phyloP scores from a whole-genome alignment of 2,888 invertebrate species.

The Phanerotoma sp. region DNA sequence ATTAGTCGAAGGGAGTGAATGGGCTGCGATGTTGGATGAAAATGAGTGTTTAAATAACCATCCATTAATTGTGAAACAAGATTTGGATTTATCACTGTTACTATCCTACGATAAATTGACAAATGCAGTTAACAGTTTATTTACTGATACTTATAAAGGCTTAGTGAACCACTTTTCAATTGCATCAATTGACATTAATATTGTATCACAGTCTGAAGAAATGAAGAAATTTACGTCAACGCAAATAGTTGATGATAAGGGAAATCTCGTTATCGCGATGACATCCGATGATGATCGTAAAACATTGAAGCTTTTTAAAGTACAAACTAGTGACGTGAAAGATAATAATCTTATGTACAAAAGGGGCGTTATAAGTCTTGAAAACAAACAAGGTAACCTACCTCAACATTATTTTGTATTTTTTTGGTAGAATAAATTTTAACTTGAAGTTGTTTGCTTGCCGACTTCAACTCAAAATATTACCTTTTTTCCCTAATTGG shows the following conservation, averaged over 20 bases:
- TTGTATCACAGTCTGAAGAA: background rate
- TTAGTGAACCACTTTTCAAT: conserved; percentile 65
- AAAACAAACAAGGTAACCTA: no score
- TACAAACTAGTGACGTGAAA: conserved; percentile 33
- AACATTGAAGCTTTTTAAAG: conserved; percentile 42
- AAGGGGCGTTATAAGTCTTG: no score
- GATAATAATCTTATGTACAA: no score
- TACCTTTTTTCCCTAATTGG: no score
- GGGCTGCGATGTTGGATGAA: conserved; percentile 74
- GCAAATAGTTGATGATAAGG: conserved; percentile 43
- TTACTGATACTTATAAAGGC: conserved; percentile 67
- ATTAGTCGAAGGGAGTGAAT: conserved; percentile 71
- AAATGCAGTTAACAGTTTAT: conserved; percentile 67
- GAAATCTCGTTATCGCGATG: conserved; percentile 45
- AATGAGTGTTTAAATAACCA: conserved; percentile 73
- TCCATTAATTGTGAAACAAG: conserved; percentile 73
- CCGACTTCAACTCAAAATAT: no score
- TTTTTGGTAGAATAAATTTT: no score
- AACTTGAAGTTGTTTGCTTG: no score
- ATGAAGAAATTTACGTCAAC: conserved; percentile 19
- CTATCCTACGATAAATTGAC: conserved; percentile 78
- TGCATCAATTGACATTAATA: conserved; percentile 23
- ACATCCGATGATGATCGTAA: conserved; percentile 40
- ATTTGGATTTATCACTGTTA: conserved; percentile 74
- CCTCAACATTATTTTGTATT: no score